Conservation (phyloP, 2,888 invertebrate species). For the Andricus quercusramuli region DNA sequence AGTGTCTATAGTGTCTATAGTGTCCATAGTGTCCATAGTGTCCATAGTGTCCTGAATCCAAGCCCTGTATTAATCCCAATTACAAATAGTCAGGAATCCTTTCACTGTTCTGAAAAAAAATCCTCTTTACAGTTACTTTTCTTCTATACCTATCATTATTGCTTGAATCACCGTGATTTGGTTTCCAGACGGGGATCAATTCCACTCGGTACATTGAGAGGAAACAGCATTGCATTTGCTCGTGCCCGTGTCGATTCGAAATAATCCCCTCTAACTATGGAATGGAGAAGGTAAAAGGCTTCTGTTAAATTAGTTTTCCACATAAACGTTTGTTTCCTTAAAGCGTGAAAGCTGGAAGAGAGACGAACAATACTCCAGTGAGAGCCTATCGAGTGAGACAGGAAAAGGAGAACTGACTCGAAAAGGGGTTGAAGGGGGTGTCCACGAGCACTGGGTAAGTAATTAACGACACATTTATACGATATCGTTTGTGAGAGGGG, state of each 20-base stretch:
- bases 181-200: constrained; percentile 36
- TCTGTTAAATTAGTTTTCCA: constrained; percentile 69
- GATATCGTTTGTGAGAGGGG: constrained; percentile 70
- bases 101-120: not conserved
- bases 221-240: constrained; percentile 38
- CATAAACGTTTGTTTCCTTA: constrained; percentile 72
- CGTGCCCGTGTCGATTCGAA: constrained; percentile 55
- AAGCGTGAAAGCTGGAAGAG: constrained; percentile 63
- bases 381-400: constrained; percentile 46
- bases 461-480: constrained; percentile 78
- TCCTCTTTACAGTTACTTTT: not conserved
- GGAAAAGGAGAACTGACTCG: constrained; percentile 45
- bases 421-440: constrained; percentile 58
- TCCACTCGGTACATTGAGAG: constrained; percentile 5
- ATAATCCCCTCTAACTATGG: constrained; percentile 64
- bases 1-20: too few relatives aligned
- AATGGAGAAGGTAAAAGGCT: constrained; percentile 51
- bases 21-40: too few relatives aligned
- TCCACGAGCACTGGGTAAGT: constrained; percentile 73
- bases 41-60: too few relatives aligned
- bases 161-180: constrained; percentile 28
- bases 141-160: not conserved
- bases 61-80: too few relatives aligned
- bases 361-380: constrained; percentile 33
- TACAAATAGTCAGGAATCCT: too few relatives aligned